Evolutionary conservation across 1,140 invertebrate species (phyloP), one percentile per base, ranked within the genome.

Genomic region (Drosophila seguyi): DNA sequence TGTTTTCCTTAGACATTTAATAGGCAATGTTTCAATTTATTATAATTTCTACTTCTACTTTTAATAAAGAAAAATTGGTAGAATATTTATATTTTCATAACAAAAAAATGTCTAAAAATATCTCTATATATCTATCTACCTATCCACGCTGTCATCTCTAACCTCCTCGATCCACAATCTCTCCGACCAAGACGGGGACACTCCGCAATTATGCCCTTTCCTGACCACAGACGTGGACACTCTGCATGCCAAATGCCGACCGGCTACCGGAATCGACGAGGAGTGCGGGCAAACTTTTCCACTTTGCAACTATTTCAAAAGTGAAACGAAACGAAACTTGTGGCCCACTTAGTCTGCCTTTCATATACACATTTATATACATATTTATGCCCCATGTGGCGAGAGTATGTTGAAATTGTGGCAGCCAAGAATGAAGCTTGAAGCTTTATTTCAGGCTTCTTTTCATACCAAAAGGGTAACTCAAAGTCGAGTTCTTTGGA

Each of bases 241-340:
- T 86, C 84, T 88, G 79, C 84, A 86, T 86, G 80, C 84, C 84
- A 76, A 84, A 83, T 84, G 52, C 63, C 34, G 20, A 2, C 34
- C 16, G 52, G 52, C 52, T 38, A 25, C 34, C 52, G 34, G 34
- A 38, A 55, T 55, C 52, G 52, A 55, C 20, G n/a, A 31, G 55
- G 56, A 65, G 74, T 72, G 75, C 71, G 81, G 74, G 68, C 75
- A 85, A 90, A 90, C 81, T 90, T 90, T 90, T 90, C 85, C 85
- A 90, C 85, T 90, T 90, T 90, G 86, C 81, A 90, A 90, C 85
- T 90, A 90, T 90, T 90, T 90, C 86, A 85, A 90, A 90, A 90
- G 85, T 90, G 80, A 81, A 90, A 67, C 85, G 78, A 85, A 90
- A 85, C 85, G 78, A 85, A 90, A 85, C 85, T 88, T 88, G 81